A percentile compares a stretch with the other conserved stretches of the same genome.
Conservation (phyloP, 2,888 invertebrate species). For the Dryobotodes eremita region DNA sequence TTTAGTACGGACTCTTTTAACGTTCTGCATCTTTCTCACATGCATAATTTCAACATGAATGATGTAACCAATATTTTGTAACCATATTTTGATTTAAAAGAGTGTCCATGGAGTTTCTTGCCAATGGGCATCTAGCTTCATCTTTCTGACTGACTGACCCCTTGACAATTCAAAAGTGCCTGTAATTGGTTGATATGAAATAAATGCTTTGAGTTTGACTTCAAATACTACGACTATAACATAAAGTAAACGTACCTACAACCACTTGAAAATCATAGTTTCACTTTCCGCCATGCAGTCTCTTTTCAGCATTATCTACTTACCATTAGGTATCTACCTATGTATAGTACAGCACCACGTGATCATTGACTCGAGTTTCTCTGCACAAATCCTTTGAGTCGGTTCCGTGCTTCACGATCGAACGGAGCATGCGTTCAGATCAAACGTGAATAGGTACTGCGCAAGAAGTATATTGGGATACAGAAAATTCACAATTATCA, state of each 20-base stretch:
- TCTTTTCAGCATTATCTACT: neutral
- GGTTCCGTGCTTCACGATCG: neutral
- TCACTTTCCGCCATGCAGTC: neutral
- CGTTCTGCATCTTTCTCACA: too few species aligned
- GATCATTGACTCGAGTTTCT: slow-evolving; percentile 5
- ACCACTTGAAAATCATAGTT: neutral
- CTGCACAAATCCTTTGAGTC: slow-evolving; percentile 19
- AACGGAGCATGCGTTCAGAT: slow-evolving; percentile 6
- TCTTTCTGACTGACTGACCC: too few species aligned
- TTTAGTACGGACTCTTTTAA: too few species aligned
- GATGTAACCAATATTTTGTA: too few species aligned
- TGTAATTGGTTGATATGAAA: too few species aligned
- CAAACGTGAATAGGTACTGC: slow-evolving; percentile 2
- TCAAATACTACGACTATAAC: too few species aligned
- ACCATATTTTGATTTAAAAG: too few species aligned
- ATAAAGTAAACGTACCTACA: neutral
- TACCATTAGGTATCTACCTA: neutral
- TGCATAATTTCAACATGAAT: too few species aligned
- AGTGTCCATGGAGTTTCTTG: too few species aligned
- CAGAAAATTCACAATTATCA: neutral
- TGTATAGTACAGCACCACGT: neutral
- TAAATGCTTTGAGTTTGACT: too few species aligned
- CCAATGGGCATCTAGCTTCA: too few species aligned
- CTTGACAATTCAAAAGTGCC: too few species aligned
- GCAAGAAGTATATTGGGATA: neutral